phyloP scores from a whole-genome alignment of 2,888 invertebrate species.

The Bellardia bayeri region DNA sequence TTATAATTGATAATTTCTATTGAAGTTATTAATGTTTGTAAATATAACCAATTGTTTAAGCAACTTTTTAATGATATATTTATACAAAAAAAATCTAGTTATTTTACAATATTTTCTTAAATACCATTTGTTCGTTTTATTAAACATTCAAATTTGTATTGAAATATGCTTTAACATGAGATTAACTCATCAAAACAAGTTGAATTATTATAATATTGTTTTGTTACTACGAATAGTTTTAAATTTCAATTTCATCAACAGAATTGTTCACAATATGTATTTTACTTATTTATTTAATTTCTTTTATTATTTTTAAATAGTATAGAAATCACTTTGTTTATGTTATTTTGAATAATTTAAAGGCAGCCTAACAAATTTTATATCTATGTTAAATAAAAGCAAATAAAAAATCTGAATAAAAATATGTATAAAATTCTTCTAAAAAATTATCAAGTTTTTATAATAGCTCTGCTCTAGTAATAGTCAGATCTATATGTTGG shows the following conservation, averaged over 20 bases:
- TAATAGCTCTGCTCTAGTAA: not conserved
- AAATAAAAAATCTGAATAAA: not conserved
- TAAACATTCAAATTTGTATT: conserved; percentile 8
- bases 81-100: conserved; percentile 12
- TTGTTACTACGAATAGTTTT: conserved; percentile 39
- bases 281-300: conserved; percentile 28
- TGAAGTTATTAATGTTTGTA: conserved; percentile 52
- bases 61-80: conserved; percentile 23
- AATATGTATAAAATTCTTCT: not conserved
- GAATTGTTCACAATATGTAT: conserved; percentile 24
- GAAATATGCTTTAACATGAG: conserved; percentile 42
- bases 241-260: conserved; percentile 30
- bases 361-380: conserved; percentile 2
- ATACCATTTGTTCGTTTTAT: not conserved
- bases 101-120: conserved; percentile 33
- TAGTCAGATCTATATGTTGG: not conserved
- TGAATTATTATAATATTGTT: conserved; percentile 48
- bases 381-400: not conserved
- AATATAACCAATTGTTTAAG: conserved; percentile 50
- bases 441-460: not conserved
- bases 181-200: conserved; percentile 37
- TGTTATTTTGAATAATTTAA: conserved; percentile 23
- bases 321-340: conserved; percentile 7
- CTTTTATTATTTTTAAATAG: conserved; percentile 13
- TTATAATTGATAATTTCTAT: conserved; percentile 34